phyloP scores from a whole-genome alignment of 2,888 invertebrate species.

The Siphlonurus alternatus region DNA sequence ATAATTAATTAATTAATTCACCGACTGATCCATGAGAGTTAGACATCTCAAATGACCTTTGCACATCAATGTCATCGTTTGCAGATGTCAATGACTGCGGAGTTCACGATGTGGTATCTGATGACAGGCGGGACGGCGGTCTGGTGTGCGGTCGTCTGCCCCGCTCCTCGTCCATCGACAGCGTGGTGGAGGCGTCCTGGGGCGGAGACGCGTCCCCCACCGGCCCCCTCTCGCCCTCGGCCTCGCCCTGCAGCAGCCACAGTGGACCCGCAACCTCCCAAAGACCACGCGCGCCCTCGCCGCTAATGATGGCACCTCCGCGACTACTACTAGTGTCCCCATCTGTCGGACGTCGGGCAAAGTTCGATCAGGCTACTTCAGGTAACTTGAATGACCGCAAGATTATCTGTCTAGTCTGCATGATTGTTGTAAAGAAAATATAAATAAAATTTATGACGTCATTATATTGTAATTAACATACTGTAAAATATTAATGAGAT shows the following conservation, averaged over 20 bases:
- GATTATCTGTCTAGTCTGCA: too few relatives aligned
- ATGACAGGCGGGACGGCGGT: constrained; percentile 31
- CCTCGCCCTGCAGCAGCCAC: constrained; percentile 18
- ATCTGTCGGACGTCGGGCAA: constrained; percentile 55
- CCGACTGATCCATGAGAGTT: too few relatives aligned
- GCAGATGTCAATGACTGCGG: too few relatives aligned
- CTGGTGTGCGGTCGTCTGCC: constrained; percentile 33
- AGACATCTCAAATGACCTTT: too few relatives aligned
- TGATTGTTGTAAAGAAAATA: too few relatives aligned
- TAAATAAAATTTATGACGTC: too few relatives aligned
- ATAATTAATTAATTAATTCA: too few relatives aligned
- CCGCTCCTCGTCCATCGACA: constrained; percentile 63
- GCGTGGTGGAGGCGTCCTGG: constrained; percentile 53
- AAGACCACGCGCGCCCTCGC: constrained; percentile 29
- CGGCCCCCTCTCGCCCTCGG: constrained; percentile 23
- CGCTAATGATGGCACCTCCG: constrained; percentile 21
- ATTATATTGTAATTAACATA: too few relatives aligned
- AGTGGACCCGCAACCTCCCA: constrained; percentile 25
- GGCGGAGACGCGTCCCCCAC: constrained; percentile 8
- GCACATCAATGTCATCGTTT: too few relatives aligned
- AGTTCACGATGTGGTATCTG: too few relatives aligned
- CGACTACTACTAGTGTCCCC: constrained; percentile 48
- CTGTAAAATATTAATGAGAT: too few relatives aligned
- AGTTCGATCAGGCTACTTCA: constrained; percentile 31
- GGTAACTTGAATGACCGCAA: neutral